Evolutionary conservation across 2,113 vertebrate genomes (phyloP).

Genomic region (Scytalopus superciliaris): DNA sequence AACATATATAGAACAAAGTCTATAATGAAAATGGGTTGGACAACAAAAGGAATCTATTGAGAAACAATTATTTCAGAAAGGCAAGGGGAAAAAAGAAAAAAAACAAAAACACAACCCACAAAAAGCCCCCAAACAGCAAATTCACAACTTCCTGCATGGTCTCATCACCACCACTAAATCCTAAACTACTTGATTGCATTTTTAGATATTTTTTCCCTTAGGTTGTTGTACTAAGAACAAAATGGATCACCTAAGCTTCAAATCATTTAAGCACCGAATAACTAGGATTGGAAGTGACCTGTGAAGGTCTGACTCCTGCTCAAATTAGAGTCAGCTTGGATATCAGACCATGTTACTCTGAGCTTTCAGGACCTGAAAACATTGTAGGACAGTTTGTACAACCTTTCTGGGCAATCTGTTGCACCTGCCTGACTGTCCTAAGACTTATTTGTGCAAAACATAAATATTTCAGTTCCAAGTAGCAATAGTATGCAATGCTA

Average conservation of each 20-base stretch:
- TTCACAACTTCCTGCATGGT: not conserved
- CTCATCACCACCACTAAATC: not conserved
- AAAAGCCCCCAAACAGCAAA: fast-evolving
- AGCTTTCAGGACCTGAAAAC: not conserved
- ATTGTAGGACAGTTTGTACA: not conserved
- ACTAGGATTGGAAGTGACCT: not conserved
- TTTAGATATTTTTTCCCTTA: not conserved
- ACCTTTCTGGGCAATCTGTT: not conserved
- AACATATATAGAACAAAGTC: not conserved
- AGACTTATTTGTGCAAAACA: not conserved
- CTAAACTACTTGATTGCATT: not conserved
- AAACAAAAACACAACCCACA: not conserved
- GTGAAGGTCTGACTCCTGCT: not conserved
- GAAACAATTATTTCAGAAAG: not conserved
- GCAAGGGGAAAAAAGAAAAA: fast-evolving
- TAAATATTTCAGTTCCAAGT: not conserved
- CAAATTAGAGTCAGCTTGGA: not conserved
- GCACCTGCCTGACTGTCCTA: not conserved
- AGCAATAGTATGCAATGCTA: not conserved
- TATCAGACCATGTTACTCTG: not conserved
- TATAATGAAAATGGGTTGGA: not conserved
- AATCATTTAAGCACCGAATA: not conserved
- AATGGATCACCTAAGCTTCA: not conserved
- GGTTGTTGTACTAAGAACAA: not conserved
- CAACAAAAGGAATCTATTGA: not conserved